These are phyloP conservation scores for Pampusana beccarii DNA, from an alignment of 2,113 vertebrate species.

Conservation along the genomic window DNA sequence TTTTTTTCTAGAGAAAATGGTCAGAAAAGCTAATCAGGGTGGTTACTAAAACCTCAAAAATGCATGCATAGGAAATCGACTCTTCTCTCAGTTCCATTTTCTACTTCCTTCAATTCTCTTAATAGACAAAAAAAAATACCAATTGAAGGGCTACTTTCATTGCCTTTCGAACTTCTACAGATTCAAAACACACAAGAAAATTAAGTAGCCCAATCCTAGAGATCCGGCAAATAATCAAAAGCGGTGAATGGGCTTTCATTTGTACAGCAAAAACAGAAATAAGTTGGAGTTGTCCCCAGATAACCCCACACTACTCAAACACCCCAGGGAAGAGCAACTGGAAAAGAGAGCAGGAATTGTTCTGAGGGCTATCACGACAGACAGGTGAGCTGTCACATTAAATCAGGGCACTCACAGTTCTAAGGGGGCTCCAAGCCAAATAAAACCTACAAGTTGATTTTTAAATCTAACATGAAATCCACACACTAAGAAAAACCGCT, in stretches of 20 bases:
- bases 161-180: neutral
- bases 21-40: neutral
- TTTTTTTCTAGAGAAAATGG: neutral
- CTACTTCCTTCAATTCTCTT: slow-evolving; percentile 16
- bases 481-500: neutral
- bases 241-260: neutral
- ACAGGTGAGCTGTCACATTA: slow-evolving; percentile 34
- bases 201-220: neutral
- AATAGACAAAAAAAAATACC: neutral
- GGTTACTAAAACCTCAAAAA: neutral
- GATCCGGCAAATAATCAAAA: neutral
- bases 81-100: neutral
- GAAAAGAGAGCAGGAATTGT: neutral
- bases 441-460: neutral
- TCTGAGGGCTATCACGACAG: neutral
- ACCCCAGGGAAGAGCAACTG: neutral
- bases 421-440: neutral
- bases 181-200: neutral
- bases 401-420: neutral
- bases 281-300: neutral
- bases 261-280: neutral
- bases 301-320: neutral
- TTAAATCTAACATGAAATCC: neutral
- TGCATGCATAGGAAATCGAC: neutral
- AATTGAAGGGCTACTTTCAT: neutral